Conservation (phyloP, 2,888 invertebrate genomes). For the Lysandra coridon region DNA sequence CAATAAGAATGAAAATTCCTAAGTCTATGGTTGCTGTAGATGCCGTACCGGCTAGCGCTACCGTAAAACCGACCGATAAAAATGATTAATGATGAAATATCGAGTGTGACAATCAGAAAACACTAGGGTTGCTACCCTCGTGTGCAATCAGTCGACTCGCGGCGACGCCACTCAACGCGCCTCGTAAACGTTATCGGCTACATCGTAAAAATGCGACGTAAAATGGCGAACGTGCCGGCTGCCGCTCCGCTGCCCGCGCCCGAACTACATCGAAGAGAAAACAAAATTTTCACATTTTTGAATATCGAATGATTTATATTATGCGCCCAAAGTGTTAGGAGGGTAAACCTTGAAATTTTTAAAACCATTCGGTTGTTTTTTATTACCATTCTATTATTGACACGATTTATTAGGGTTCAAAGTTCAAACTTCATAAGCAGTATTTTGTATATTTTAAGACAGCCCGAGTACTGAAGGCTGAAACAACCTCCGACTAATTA, state of each 20-base stretch:
- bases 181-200: constrained; percentile 78
- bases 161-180: constrained; percentile 76
- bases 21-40: neutral
- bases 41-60: neutral
- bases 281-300: constrained; percentile 29
- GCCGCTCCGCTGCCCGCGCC: constrained; percentile 33
- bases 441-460: neutral
- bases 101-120: constrained; percentile 24
- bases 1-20: neutral
- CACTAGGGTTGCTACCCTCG: constrained; percentile 46
- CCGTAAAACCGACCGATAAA: neutral
- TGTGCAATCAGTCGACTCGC: constrained; percentile 76
- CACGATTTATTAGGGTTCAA: neutral
- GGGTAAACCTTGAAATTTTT: constrained; percentile 24
- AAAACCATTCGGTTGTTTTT: constrained; percentile 27
- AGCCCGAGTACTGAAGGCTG: neutral
- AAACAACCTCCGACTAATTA: neutral
- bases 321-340: neutral
- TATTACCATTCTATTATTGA: neutral
- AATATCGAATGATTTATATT: constrained; percentile 30
- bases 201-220: constrained; percentile 76
- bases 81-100: constrained; percentile 21
- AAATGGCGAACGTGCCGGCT: constrained; percentile 67
- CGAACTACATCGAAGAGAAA: constrained; percentile 2
- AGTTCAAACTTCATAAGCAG: neutral